phyloP scores from a whole-genome alignment of 2,113 vertebrate species.

The Charadrius vociferus region DNA sequence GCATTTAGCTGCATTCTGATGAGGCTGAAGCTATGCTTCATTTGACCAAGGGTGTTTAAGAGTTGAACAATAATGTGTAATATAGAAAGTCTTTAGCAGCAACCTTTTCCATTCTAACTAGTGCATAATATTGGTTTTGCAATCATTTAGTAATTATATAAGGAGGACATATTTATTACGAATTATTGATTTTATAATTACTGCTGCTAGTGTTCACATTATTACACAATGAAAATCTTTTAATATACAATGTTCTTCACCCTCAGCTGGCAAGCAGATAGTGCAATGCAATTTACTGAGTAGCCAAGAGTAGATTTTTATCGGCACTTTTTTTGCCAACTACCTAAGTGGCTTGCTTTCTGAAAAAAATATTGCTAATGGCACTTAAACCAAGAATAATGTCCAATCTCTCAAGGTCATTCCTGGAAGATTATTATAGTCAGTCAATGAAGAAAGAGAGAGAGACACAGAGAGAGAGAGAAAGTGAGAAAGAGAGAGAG shows the following conservation, averaged over 20 bases:
- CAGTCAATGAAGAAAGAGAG: slow-evolving; percentile 30
- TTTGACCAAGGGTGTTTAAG: slow-evolving; percentile 76
- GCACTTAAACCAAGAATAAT: slow-evolving; percentile 69
- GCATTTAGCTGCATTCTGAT: slow-evolving; percentile 70
- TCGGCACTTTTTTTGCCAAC: slow-evolving; percentile 62
- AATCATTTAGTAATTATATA: slow-evolving; percentile 85
- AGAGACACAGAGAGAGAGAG: not conserved
- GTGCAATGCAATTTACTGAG: slow-evolving; percentile 75
- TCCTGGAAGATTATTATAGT: slow-evolving; percentile 63
- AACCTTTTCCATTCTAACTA: slow-evolving; percentile 78
- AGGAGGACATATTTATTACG: slow-evolving; percentile 84
- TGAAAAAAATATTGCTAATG: slow-evolving; percentile 75
- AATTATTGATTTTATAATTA: slow-evolving; percentile 87
- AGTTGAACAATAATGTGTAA: slow-evolving; percentile 75
- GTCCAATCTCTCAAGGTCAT: slow-evolving; percentile 74
- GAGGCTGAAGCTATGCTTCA: slow-evolving; percentile 70
- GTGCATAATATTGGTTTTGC: slow-evolving; percentile 81
- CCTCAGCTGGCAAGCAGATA: slow-evolving; percentile 72
- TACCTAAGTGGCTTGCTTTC: slow-evolving; percentile 72
- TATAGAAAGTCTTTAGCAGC: slow-evolving; percentile 76
- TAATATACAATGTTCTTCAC: slow-evolving; percentile 79
- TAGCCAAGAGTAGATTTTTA: slow-evolving; percentile 79
- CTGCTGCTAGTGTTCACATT: slow-evolving; percentile 77
- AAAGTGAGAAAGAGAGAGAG: not conserved
- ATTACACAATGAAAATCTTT: slow-evolving; percentile 82